A percentile compares a stretch with the other conserved stretches of the same genome.
phyloP scores from a whole-genome alignment of 2,797 vertebrate species.

The Manis javanica region DNA sequence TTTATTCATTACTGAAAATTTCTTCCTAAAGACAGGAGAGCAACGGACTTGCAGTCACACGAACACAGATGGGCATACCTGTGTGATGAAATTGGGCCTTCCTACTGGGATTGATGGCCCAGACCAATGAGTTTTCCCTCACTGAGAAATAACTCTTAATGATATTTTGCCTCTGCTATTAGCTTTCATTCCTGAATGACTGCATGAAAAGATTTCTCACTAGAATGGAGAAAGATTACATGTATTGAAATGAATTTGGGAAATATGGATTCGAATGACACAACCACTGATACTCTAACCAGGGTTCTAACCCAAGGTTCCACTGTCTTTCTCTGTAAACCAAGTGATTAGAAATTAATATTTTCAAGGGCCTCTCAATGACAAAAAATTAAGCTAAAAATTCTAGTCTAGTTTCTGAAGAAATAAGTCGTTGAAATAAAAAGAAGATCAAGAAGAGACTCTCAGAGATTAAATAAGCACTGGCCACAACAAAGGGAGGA shows the following conservation, averaged over 20 bases:
- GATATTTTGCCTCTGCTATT: not conserved
- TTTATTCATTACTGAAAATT: not conserved
- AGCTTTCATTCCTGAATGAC: not conserved
- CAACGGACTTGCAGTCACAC: not conserved
- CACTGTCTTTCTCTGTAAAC: not conserved
- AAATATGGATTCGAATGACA: not conserved
- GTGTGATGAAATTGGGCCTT: not conserved
- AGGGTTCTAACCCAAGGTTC: not conserved
- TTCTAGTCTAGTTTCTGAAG: not conserved
- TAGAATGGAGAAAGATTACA: not conserved
- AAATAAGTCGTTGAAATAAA: not conserved
- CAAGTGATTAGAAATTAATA: not conserved
- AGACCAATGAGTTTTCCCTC: not conserved
- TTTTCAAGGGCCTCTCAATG: not conserved
- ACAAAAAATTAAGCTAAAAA: not conserved
- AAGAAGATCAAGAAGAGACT: not conserved
- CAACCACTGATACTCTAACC: not conserved
- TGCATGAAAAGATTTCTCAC: not conserved
- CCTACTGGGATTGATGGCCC: not conserved
- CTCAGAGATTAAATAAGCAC: not conserved
- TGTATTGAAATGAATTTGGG: not conserved
- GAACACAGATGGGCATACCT: not conserved
- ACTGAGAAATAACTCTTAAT: not conserved
- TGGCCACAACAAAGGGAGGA: not conserved
- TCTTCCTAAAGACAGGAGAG: constrained; percentile 30